Percentiles rank a stretch among this genome's conserved stretches.
Conservation (phyloP, 2,797 vertebrate genomes). For the Cryptoblepharus egeriae region DNA sequence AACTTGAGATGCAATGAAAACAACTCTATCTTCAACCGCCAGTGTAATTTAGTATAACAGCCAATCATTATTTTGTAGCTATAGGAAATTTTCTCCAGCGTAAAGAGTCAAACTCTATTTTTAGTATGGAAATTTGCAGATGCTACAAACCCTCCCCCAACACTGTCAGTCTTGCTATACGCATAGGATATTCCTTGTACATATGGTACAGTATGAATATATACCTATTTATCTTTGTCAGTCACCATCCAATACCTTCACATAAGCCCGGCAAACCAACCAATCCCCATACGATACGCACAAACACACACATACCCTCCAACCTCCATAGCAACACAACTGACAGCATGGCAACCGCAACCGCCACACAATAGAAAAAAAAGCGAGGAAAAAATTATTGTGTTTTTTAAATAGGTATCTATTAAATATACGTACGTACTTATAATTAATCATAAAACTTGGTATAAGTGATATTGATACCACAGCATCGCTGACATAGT, state of each 20-base stretch:
- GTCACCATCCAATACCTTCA: slow-evolving; percentile 18
- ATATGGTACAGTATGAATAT: not conserved
- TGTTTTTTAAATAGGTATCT: not conserved
- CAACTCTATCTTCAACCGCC: not conserved
- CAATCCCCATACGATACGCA: slow-evolving; percentile 15
- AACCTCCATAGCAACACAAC: slow-evolving; percentile 33
- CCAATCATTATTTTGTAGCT: not conserved
- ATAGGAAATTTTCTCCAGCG: slow-evolving; percentile 3
- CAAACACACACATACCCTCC: slow-evolving; percentile 18
- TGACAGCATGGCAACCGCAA: slow-evolving; percentile 35
- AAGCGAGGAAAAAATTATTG: not conserved
- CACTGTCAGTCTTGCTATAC: not conserved
- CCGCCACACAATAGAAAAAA: slow-evolving; percentile 7
- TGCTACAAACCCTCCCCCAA: not conserved
- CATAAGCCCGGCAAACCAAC: not conserved
- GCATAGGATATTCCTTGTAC: not conserved
- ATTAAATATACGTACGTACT: not conserved
- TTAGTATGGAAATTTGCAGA: slow-evolving; percentile 1
- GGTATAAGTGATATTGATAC: not conserved
- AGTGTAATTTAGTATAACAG: not conserved
- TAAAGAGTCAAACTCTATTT: not conserved
- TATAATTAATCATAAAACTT: not conserved
- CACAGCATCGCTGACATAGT: not conserved
- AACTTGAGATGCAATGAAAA: not conserved
- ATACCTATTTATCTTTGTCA: slow-evolving; percentile 30